These are phyloP conservation scores for Trichogramma dendrolimi DNA, from an alignment of 2,888 invertebrate genomes.

Conservation along the genomic window DNA sequence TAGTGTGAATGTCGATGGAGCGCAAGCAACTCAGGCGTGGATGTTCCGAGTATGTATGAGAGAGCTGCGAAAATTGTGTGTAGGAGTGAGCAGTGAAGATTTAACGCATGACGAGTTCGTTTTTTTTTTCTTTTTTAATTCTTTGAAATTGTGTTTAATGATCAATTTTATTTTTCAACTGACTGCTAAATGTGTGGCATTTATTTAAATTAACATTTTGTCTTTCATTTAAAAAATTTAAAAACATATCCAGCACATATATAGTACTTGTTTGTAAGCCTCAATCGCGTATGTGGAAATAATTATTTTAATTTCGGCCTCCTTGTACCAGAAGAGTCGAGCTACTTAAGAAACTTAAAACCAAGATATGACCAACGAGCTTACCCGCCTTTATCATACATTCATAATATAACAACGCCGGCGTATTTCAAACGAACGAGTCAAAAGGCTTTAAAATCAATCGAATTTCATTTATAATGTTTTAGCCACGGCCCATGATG, in stretches of 20 bases:
- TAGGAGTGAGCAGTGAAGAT: too few species aligned
- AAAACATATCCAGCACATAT: background rate
- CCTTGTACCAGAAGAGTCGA: background rate
- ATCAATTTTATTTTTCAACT: background rate
- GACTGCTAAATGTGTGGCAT: background rate
- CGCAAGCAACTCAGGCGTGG: too few species aligned
- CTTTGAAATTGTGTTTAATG: background rate
- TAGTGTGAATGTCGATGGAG: too few species aligned
- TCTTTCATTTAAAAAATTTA: background rate
- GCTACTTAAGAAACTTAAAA: background rate
- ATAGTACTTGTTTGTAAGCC: background rate
- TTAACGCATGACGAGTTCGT: background rate
- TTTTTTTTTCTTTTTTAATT: background rate
- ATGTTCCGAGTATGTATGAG: too few species aligned
- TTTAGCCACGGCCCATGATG: too few species aligned
- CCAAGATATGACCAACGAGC: too few species aligned
- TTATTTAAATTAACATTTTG: background rate
- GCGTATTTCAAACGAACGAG: too few species aligned
- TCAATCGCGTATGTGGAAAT: background rate
- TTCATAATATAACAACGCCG: too few species aligned
- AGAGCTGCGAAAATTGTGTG: too few species aligned
- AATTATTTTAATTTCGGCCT: background rate
- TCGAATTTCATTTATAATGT: too few species aligned
- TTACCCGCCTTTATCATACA: too few species aligned
- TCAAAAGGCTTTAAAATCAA: too few species aligned